phyloP scores from a whole-genome alignment of 1,140 invertebrate genomes.

The Mizuhopecten yessoensis region DNA sequence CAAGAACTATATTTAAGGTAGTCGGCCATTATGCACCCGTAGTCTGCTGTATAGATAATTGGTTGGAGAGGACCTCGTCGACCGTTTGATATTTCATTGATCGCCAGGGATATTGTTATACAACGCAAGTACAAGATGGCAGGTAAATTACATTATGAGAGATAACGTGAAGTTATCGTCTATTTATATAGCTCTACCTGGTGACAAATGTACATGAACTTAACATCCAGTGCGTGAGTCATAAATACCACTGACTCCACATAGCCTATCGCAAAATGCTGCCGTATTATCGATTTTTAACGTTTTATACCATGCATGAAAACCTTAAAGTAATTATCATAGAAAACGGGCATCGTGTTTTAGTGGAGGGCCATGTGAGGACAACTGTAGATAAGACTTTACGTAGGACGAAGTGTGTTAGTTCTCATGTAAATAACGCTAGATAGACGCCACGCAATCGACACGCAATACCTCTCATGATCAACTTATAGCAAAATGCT shows the following conservation, averaged over 20 bases:
- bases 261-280: not conserved
- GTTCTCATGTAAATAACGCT: not conserved
- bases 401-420: not conserved
- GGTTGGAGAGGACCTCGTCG: not conserved
- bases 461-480: not conserved
- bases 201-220: slow-evolving; percentile 29
- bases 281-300: slow-evolving; percentile 14
- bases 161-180: not conserved
- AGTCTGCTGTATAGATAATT: not conserved
- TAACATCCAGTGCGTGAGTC: not conserved
- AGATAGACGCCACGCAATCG: not conserved
- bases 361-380: not conserved
- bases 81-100: not conserved
- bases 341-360: not conserved
- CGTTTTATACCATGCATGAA: not conserved
- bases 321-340: not conserved
- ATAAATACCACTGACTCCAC: not conserved
- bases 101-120: not conserved
- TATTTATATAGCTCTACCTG: not conserved
- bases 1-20: not conserved
- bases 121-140: not conserved
- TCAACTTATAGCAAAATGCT: not conserved
- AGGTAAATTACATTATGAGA: not conserved
- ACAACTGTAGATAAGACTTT: not conserved
- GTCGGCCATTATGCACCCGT: not conserved